A percentile compares a stretch with the other conserved stretches of the same genome.
Conservation (phyloP, 1,140 invertebrate species). For the Rhopalosiphum maidis region DNA sequence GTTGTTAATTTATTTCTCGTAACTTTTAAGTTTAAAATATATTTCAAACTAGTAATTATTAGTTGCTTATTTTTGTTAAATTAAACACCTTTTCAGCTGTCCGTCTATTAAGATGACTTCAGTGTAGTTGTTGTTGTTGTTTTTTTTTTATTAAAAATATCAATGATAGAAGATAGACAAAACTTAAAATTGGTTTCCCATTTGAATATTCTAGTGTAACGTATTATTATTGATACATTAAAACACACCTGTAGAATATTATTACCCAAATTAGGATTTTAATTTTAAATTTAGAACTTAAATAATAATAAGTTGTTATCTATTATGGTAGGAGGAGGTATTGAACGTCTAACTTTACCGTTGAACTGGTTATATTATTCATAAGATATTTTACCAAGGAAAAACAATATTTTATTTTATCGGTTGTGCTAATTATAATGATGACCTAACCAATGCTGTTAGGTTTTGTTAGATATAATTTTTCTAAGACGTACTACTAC, state of each 20-base stretch:
- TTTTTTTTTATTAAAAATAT: not conserved
- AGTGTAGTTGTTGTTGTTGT: not conserved
- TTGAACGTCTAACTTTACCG: not conserved
- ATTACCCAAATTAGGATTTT: not conserved
- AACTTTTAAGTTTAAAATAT: not conserved
- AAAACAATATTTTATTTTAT: conserved; percentile 42
- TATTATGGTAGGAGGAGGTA: not conserved
- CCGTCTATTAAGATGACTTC: not conserved
- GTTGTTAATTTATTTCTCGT: not conserved
- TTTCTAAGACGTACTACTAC: not conserved
- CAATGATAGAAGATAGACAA: not conserved
- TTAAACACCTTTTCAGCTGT: not conserved
- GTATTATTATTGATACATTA: not conserved
- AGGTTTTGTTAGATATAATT: not conserved
- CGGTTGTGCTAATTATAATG: conserved; percentile 38
- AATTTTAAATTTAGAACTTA: not conserved
- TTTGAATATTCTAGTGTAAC: not conserved
- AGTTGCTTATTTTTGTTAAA: not conserved
- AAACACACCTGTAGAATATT: not conserved
- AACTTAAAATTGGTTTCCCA: not conserved
- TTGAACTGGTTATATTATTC: conserved; percentile 19
- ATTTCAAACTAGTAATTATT: not conserved
- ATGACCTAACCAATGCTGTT: conserved; percentile 40
- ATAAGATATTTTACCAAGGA: not conserved
- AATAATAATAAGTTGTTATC: not conserved